These are phyloP conservation scores for Protosalanx chinensis DNA, from an alignment of 2,797 vertebrate genomes.

Conservation along the genomic window DNA sequence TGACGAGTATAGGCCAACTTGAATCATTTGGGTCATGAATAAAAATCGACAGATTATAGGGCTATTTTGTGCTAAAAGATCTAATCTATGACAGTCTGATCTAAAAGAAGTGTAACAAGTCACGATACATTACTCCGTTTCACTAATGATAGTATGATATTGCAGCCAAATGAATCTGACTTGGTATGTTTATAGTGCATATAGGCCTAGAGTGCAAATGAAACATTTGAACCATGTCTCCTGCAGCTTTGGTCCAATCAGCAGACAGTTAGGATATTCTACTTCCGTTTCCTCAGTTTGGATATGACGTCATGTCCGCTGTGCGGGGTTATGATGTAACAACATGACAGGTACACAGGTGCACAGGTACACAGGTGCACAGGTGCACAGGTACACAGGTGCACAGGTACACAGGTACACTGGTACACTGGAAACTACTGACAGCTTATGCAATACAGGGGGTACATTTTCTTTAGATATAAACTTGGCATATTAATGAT, in stretches of 20 bases:
- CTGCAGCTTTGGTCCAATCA: not conserved
- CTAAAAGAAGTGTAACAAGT: not conserved
- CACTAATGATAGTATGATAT: conserved; percentile 5
- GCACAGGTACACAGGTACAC: not conserved
- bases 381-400: not conserved
- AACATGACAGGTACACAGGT: not conserved
- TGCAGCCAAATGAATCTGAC: not conserved
- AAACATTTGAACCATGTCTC: not conserved
- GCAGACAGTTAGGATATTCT: not conserved
- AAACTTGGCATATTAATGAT: not conserved
- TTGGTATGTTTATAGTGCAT: not conserved
- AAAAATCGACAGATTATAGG: not conserved
- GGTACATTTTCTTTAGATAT: not conserved
- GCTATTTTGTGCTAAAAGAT: conserved; percentile 8
- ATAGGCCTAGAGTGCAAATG: not conserved
- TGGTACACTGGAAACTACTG: too few species aligned
- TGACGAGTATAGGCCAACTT: too few species aligned
- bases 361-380: not conserved
- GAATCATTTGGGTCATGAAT: not conserved
- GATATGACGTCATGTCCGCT: not conserved
- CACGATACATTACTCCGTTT: not conserved
- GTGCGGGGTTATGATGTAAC: not conserved
- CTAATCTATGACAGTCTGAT: not conserved
- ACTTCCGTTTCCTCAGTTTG: not conserved
- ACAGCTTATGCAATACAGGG: not conserved